Evolutionary conservation across 2,888 invertebrate genomes (phyloP).

Genomic region (Pyralis farinalis): DNA sequence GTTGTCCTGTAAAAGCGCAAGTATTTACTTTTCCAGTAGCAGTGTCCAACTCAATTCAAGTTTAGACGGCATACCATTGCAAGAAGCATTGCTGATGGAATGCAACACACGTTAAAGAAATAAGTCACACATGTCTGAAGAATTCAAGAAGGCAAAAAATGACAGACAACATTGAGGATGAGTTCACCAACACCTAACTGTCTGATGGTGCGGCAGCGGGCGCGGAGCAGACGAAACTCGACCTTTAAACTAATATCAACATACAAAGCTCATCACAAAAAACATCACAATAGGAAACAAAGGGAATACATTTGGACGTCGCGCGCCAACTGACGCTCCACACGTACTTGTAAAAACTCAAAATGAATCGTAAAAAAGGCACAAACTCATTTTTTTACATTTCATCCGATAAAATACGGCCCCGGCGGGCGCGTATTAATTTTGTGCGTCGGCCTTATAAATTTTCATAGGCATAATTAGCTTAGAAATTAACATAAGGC

Average conservation of each 20-base stretch:
- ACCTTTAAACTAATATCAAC: conserved; percentile 62
- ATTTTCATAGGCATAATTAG: conserved; percentile 79
- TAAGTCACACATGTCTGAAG: too few relatives aligned
- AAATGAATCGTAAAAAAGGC: conserved; percentile 67
- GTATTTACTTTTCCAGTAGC: too few relatives aligned
- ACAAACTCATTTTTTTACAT: conserved; percentile 50
- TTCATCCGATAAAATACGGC: conserved; percentile 57
- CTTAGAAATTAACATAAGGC: conserved; percentile 78
- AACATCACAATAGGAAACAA: conserved; percentile 57
- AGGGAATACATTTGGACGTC: conserved; percentile 66
- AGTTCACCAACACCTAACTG: conserved; percentile 25
- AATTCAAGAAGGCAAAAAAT: conserved; percentile 1
- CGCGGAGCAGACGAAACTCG: conserved; percentile 27
- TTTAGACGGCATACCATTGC: too few relatives aligned
- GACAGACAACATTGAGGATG: conserved; percentile 8
- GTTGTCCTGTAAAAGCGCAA: too few relatives aligned
- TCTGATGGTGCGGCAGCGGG: conserved; percentile 30
- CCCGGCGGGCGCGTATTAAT: conserved; percentile 67
- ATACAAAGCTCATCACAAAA: conserved; percentile 51
- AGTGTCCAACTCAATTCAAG: too few relatives aligned
- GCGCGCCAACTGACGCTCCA: conserved; percentile 66
- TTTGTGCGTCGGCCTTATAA: conserved; percentile 66
- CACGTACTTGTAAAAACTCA: conserved; percentile 52
- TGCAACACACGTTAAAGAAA: too few relatives aligned
- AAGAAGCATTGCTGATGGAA: too few relatives aligned